A percentile compares a stretch with the other conserved stretches of the same genome.
phyloP scores from a whole-genome alignment of 1,140 invertebrate genomes.

The Rhopalosiphum maidis region DNA sequence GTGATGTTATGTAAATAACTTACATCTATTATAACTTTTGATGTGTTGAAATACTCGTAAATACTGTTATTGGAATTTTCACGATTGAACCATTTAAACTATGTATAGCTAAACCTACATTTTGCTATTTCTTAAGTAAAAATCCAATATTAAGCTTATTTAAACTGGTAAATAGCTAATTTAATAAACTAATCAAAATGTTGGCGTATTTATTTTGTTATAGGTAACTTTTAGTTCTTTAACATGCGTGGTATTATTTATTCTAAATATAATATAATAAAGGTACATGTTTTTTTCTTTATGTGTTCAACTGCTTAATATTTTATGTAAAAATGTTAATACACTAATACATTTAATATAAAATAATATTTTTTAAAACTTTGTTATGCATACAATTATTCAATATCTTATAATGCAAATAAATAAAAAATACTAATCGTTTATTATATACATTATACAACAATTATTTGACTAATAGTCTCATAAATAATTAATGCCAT shows the following conservation, averaged over 20 bases:
- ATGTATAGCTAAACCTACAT: not conserved
- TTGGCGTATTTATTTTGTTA: not conserved
- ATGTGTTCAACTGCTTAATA: not conserved
- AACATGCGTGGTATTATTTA: not conserved
- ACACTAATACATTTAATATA: not conserved
- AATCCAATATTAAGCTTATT: not conserved
- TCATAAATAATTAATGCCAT: no score
- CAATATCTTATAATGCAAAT: no score
- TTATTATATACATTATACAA: no score
- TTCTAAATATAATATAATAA: not conserved
- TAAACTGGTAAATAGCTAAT: not conserved
- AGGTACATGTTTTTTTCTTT: no score
- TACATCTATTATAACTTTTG: not conserved
- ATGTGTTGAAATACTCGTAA: not conserved
- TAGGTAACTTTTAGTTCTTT: not conserved
- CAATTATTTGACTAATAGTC: no score
- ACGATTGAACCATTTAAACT: no score
- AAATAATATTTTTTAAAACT: not conserved
- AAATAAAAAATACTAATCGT: no score
- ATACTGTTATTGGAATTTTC: not conserved
- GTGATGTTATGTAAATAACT: not conserved
- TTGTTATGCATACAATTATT: no score
- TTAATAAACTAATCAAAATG: not conserved
- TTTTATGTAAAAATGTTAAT: not conserved
- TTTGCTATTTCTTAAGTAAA: not conserved